These are phyloP conservation scores for Pteria penguin DNA, from an alignment of 2,888 invertebrate genomes.

Conservation along the genomic window DNA sequence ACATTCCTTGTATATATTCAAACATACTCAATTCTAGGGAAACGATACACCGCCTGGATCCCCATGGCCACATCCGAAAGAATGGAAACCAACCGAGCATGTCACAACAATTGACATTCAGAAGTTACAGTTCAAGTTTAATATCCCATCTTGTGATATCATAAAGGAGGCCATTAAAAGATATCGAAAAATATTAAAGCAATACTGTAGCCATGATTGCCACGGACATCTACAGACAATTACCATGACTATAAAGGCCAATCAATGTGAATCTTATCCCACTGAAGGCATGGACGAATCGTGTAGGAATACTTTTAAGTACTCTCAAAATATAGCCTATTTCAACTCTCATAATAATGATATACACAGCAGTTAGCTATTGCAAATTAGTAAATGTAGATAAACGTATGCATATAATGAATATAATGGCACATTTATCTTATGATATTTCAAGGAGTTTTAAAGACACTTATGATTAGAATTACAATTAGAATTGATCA, in stretches of 20 bases:
- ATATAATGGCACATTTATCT: no score
- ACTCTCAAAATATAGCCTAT: no score
- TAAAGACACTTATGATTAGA: no score
- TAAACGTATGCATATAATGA: no score
- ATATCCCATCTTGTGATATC: slow-evolving; percentile 67
- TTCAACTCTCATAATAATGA: no score
- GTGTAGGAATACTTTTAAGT: slow-evolving; percentile 44
- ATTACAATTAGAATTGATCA: no score
- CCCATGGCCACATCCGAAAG: slow-evolving; percentile 74
- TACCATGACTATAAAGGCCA: slow-evolving; percentile 22
- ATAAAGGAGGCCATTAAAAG: slow-evolving; percentile 69
- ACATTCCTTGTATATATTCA: no score
- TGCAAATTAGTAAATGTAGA: no score
- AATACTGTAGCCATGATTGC: not conserved
- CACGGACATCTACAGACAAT: not conserved
- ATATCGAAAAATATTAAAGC: slow-evolving; percentile 54
- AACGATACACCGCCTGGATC: slow-evolving; percentile 68
- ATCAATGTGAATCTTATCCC: slow-evolving; percentile 46
- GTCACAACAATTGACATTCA: slow-evolving; percentile 56
- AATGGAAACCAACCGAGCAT: slow-evolving; percentile 46
- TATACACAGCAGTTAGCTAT: no score
- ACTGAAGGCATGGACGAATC: slow-evolving; percentile 53
- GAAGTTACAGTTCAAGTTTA: slow-evolving; percentile 56
- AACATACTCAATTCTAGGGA: no score
- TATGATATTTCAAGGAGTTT: no score